Percentiles rank a stretch among this genome's conserved stretches.
These are phyloP conservation scores for Pterocles orientalis DNA, from an alignment of 2,113 vertebrate genomes.

Conservation along the genomic window DNA sequence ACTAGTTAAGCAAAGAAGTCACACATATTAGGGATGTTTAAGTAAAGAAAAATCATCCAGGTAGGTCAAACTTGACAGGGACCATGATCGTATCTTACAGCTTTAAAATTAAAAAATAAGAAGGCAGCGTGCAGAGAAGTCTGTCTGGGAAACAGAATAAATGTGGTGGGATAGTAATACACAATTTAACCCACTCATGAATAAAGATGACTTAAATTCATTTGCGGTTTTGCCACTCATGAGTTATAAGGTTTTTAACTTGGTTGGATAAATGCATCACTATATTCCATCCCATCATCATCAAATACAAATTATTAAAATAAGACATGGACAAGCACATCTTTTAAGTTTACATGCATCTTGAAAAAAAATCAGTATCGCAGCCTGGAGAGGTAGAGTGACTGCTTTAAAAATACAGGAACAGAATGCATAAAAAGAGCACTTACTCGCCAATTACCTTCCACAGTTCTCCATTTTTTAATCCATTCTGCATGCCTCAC, in stretches of 20 bases:
- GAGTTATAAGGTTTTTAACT: conserved; percentile 73
- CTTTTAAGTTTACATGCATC: conserved; percentile 73
- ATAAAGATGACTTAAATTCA: conserved; percentile 77
- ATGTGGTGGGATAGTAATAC: conserved; percentile 59
- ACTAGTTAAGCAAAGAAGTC: conserved; percentile 60
- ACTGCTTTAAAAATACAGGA: conserved; percentile 12
- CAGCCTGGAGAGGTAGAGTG: conserved; percentile 49
- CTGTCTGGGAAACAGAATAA: conserved; percentile 68
- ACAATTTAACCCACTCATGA: conserved; percentile 75
- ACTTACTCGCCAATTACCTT: conserved; percentile 92
- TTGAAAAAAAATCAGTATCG: conserved; percentile 74
- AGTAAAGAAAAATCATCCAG: conserved; percentile 50
- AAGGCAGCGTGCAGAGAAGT: conserved; percentile 35
- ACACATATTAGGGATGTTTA: neutral
- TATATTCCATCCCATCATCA: conserved; percentile 70
- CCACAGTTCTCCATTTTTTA: conserved; percentile 80
- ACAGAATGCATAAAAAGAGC: conserved; percentile 36
- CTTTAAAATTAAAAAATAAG: conserved; percentile 72
- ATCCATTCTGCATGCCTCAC: conserved; percentile 85
- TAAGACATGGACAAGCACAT: conserved; percentile 71
- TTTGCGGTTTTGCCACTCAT: conserved; percentile 74
- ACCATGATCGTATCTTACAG: conserved; percentile 22
- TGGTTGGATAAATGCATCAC: conserved; percentile 72
- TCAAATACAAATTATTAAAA: conserved; percentile 79
- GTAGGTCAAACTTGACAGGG: conserved; percentile 59